These are phyloP conservation scores for Canis aureus DNA, from an alignment of 2,113 vertebrate genomes.

Conservation along the genomic window DNA sequence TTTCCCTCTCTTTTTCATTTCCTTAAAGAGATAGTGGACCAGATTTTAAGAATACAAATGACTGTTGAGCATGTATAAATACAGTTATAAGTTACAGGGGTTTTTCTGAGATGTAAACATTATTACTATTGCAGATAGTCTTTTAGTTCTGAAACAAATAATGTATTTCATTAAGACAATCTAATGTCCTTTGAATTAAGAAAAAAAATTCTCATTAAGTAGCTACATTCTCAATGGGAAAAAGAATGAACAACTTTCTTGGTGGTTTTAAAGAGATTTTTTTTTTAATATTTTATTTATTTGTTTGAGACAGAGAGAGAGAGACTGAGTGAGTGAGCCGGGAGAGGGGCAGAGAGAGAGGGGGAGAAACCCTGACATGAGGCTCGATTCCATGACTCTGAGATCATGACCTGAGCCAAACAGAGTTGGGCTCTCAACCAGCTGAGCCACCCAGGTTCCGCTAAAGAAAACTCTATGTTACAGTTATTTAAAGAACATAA, in stretches of 20 bases:
- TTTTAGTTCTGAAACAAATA: slow-evolving; percentile 59
- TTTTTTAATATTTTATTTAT: not conserved
- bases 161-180: slow-evolving; percentile 40
- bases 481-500: slow-evolving; percentile 11
- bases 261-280: not conserved
- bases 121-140: not conserved
- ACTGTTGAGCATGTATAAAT: not conserved
- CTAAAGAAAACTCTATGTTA: not conserved
- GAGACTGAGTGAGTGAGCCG: not conserved
- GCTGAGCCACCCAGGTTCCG: not conserved
- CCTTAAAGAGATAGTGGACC: slow-evolving; percentile 15
- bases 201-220: not conserved
- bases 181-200: not conserved
- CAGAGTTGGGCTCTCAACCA: no score
- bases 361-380: not conserved
- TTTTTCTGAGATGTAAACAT: not conserved
- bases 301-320: not conserved
- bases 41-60: slow-evolving; percentile 25
- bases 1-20: slow-evolving; percentile 34
- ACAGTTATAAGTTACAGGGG: not conserved
- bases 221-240: not conserved
- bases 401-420: not conserved
- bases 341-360: not conserved
- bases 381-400: not conserved
- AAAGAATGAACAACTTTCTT: not conserved